Evolutionary conservation across 2,888 invertebrate genomes (phyloP), one percentile per base, ranked within the genome.

Genomic region (Lithophane socia): DNA sequence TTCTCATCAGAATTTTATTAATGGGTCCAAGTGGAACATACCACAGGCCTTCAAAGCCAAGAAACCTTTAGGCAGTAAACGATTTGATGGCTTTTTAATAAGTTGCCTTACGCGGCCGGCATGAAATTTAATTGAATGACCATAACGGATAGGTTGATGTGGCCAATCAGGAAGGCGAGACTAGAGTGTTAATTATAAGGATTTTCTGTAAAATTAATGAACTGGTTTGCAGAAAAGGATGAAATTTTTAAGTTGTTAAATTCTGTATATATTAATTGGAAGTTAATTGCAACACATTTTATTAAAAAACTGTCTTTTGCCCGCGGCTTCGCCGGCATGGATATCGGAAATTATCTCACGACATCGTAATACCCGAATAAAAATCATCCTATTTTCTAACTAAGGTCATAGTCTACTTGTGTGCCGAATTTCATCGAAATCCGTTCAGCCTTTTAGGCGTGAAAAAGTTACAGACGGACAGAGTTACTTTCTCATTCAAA

Each of bases 71-170:
- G 91, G 92, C 91, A 75, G 86, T 90, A 85, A 89, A 86, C 87
- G 90, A 90, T 91, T 90, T 91, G 91, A 93, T 93, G 91, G 84
- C 85, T 89, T 92, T 93, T 93, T 93, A 93, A 93, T 93, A 91
- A 90, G 92, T 91, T 88, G 67, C 90, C 90, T 86, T 91, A 87
- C 86, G 86, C 73, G 89, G 87, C 75, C 54, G 79, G 88, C 87
- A 89, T 87, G 87, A 86, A 90, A 91, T 91, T 90, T 89, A 91
- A 92, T 92, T 91, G 88, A 91, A 90, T 88, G 90, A 76, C 91
- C 86, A 79, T 88, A 88, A 83, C 82, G 75, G 84, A 81, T 80
- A 70, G 84, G 82, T 78, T 10, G 65, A 37, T 76, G 78, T 77
- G 73, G 82, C 79, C 83, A 82, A 84, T 80, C 75, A 84, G 75